A percentile compares a stretch with the other conserved stretches of the same genome.
Evolutionary conservation across 2,113 vertebrate species (phyloP).

Genomic region (Danio rerio): DNA sequence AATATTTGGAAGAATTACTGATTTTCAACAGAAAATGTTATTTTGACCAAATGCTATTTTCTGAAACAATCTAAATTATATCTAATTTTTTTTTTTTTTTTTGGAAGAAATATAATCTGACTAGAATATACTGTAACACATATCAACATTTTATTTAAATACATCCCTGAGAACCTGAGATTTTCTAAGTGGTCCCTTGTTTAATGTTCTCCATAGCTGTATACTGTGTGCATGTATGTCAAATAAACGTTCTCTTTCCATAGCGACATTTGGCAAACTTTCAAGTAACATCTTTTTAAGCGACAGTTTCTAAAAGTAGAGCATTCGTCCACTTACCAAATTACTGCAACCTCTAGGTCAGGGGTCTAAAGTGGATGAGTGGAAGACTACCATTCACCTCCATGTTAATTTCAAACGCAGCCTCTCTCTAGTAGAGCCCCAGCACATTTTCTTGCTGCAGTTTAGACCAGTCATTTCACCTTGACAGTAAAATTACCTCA

Average conservation of each 20-base stretch:
- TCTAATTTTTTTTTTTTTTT: too few relatives aligned
- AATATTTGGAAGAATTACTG: too few relatives aligned
- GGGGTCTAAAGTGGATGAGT: slow-evolving; percentile 41
- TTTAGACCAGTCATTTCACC: not conserved
- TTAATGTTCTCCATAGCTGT: too few relatives aligned
- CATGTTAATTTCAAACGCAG: slow-evolving; percentile 54
- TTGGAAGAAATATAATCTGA: too few relatives aligned
- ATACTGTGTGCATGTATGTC: not conserved
- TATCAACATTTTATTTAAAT: too few relatives aligned
- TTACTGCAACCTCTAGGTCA: slow-evolving; percentile 45
- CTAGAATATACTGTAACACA: too few relatives aligned
- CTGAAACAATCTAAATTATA: too few relatives aligned
- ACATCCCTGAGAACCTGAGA: too few relatives aligned
- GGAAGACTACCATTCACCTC: slow-evolving; percentile 43
- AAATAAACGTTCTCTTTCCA: not conserved
- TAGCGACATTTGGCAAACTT: not conserved
- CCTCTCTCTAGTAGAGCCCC: slow-evolving; percentile 33
- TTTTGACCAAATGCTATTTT: too few relatives aligned
- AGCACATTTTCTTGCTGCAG: not conserved
- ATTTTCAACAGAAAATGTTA: too few relatives aligned
- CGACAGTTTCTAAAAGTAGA: slow-evolving; percentile 47
- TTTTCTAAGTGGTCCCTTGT: not conserved
- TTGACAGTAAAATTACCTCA: not conserved
- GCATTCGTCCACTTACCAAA: slow-evolving; percentile 37
- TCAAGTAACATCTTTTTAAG: slow-evolving; percentile 27